Evolutionary conservation across 23 tunicate species (phyloP).

Genomic region (Aplidium turbinatum): DNA sequence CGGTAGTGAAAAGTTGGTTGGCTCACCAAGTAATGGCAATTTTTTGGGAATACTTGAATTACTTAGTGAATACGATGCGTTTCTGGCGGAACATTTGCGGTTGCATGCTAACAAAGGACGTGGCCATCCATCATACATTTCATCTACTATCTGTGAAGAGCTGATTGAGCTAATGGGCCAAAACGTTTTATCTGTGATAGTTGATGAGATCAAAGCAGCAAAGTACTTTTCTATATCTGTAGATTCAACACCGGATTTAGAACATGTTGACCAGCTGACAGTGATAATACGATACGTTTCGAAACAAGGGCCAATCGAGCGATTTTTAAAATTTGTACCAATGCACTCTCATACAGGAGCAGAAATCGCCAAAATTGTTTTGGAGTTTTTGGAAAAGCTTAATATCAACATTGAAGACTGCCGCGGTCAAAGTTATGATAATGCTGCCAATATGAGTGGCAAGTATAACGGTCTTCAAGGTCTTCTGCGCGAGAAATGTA

Average conservation of each 20-base stretch:
- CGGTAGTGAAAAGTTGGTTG: constrained; percentile 24
- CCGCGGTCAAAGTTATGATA: constrained; percentile 41
- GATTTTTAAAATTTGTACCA: constrained; percentile 32
- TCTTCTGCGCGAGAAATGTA: constrained; percentile 18
- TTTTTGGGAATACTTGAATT: constrained; percentile 41
- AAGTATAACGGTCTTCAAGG: constrained; percentile 16
- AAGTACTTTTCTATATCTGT: constrained; percentile 22
- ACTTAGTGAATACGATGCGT: constrained; percentile 26
- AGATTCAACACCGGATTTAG: constrained; percentile 45
- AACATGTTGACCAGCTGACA: no score
- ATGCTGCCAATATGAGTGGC: no score
- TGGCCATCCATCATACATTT: constrained; percentile 35
- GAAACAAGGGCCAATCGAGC: constrained; percentile 25
- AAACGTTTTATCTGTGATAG: constrained; percentile 20
- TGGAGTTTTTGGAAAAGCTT: constrained; percentile 18
- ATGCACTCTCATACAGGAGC: constrained; percentile 28
- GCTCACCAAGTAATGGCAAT: constrained; percentile 26
- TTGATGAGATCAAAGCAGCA: constrained; percentile 27
- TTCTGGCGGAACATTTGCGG: constrained; percentile 29
- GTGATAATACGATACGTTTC: constrained; percentile 26
- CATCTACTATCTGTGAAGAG: constrained; percentile 43
- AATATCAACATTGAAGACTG: constrained; percentile 6
- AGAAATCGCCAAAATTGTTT: constrained; percentile 16
- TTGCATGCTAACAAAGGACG: constrained; percentile 9
- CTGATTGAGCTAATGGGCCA: constrained; percentile 4